Percentiles rank a stretch among this genome's conserved stretches.
These are phyloP conservation scores for Drosophila kambysellisi DNA, from an alignment of 2,888 invertebrate genomes.

Conservation along the genomic window DNA sequence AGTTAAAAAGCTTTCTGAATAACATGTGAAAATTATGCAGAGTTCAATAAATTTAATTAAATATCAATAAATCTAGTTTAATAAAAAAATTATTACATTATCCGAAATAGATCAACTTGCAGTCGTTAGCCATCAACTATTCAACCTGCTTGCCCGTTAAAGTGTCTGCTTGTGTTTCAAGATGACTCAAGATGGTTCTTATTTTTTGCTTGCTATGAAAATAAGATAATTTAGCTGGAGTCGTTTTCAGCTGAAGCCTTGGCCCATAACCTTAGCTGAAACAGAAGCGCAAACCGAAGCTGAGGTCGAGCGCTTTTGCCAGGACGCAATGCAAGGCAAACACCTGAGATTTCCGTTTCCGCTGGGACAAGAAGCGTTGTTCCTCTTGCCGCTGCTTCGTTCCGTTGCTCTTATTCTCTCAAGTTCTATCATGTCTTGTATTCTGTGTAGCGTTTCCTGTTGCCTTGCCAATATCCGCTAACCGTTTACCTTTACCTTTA, in stretches of 20 bases:
- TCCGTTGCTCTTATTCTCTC: conserved; percentile 13
- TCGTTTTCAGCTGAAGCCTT: conserved; percentile 29
- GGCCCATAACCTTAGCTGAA: conserved; percentile 15
- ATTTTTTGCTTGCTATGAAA: conserved; percentile 34
- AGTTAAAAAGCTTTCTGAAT: too few relatives aligned
- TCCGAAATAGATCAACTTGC: not conserved
- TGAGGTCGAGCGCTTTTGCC: conserved; percentile 27
- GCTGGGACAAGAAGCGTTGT: conserved; percentile 58
- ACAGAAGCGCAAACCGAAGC: conserved; percentile 7
- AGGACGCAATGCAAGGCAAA: conserved; percentile 62
- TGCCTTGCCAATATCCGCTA: conserved; percentile 74
- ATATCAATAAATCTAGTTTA: not conserved
- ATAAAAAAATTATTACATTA: not conserved
- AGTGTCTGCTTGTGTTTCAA: conserved; percentile 3
- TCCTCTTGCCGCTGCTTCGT: conserved; percentile 22
- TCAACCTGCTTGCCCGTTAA: not conserved
- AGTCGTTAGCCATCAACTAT: not conserved
- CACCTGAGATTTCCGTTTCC: conserved; percentile 80
- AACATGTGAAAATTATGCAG: not conserved
- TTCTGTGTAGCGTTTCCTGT: conserved; percentile 71
- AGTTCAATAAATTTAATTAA: not conserved
- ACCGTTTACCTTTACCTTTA: conserved; percentile 42
- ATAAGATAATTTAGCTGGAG: conserved; percentile 78
- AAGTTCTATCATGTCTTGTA: conserved; percentile 22
- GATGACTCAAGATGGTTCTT: conserved; percentile 4